Percentiles rank a stretch among this genome's conserved stretches.
Conservation (phyloP, 2,113 vertebrate genomes). For the Kryptolebias marmoratus region DNA sequence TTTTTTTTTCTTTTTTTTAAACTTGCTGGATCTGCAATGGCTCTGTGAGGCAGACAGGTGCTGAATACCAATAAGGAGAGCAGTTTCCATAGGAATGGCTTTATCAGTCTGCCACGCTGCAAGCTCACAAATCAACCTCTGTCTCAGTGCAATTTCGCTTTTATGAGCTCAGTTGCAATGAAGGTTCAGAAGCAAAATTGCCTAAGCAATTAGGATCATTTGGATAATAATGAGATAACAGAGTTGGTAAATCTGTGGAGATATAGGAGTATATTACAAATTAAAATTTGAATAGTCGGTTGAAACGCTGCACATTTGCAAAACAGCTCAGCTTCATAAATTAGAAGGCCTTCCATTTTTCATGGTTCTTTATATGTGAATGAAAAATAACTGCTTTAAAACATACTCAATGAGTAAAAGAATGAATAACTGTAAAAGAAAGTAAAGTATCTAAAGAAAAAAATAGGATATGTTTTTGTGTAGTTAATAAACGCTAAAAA, state of each 20-base stretch:
- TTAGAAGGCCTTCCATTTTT: too few relatives aligned
- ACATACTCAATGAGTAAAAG: too few relatives aligned
- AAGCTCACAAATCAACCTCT: conserved; percentile 59
- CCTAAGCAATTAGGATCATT: conserved; percentile 64
- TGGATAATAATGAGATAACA: conserved; percentile 51
- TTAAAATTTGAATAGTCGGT: background rate
- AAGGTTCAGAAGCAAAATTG: conserved; percentile 66
- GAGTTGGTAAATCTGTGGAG: conserved; percentile 13
- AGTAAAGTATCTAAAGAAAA: too few relatives aligned
- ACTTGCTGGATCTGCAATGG: conserved; percentile 38
- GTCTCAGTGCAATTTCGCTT: conserved; percentile 56
- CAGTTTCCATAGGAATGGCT: conserved; percentile 53
- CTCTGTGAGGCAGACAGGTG: conserved; percentile 48
- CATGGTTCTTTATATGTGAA: too few relatives aligned
- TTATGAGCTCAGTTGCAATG: conserved; percentile 68
- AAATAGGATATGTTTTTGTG: too few relatives aligned
- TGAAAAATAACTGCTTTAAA: too few relatives aligned
- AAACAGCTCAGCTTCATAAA: background rate
- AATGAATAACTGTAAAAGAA: too few relatives aligned
- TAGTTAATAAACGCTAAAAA: too few relatives aligned
- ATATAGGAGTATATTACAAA: background rate
- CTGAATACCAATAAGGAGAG: conserved; percentile 69
- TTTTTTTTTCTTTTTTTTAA: conserved; percentile 5
- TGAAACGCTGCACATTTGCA: background rate
- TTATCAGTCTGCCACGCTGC: conserved; percentile 43